Evolutionary conservation across 2,113 vertebrate species (phyloP).

Genomic region (Pontoporia blainvillei): DNA sequence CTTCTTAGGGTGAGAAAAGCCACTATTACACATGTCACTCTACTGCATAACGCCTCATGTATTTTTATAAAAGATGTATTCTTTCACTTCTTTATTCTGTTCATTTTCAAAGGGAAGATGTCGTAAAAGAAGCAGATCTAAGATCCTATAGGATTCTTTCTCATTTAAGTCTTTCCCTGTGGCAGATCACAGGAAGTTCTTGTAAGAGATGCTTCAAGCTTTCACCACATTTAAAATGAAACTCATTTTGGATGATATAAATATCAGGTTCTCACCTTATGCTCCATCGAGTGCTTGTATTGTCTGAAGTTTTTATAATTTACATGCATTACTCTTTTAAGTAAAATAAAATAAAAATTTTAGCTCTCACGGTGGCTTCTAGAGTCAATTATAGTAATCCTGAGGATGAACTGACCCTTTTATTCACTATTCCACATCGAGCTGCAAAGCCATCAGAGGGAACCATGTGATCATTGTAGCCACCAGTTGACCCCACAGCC

Average conservation of each 20-base stretch:
- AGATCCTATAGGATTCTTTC: not conserved
- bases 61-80: not conserved
- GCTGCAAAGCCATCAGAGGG: no score
- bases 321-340: not conserved
- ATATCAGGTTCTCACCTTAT: not conserved
- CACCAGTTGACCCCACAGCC: no score
- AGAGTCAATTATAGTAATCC: no score
- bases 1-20: not conserved
- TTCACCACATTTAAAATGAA: not conserved
- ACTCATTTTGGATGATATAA: not conserved
- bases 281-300: not conserved
- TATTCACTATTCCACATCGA: no score
- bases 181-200: not conserved
- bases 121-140: not conserved
- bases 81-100: not conserved
- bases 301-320: not conserved
- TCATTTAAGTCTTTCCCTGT: not conserved
- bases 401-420: no score
- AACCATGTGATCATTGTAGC: no score
- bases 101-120: not conserved
- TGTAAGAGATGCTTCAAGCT: not conserved
- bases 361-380: not conserved
- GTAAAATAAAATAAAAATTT: not conserved
- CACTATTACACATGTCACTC: not conserved
- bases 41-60: not conserved